Conservation (phyloP, 2,888 invertebrate genomes). For the Deroplatys truncata region DNA sequence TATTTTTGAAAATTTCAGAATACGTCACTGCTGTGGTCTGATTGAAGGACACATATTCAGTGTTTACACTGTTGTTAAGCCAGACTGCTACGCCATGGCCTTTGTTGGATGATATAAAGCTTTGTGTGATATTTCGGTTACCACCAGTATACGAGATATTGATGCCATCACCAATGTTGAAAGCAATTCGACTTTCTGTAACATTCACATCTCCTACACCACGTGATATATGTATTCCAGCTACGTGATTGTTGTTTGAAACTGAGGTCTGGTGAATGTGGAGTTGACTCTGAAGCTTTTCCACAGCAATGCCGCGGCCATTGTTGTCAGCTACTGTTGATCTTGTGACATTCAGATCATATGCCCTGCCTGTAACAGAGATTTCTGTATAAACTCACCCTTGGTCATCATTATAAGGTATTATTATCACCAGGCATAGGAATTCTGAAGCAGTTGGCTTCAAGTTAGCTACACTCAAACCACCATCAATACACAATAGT, state of each 20-base stretch:
- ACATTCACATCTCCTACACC: constrained; percentile 94
- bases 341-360: constrained; percentile 82
- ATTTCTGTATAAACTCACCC: too few relatives aligned
- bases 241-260: constrained; percentile 82
- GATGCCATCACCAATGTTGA: constrained; percentile 90
- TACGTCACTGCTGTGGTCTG: constrained; percentile 85
- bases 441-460: too few relatives aligned
- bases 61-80: constrained; percentile 77
- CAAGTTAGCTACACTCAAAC: too few relatives aligned
- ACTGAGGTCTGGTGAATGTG: constrained; percentile 79
- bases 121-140: constrained; percentile 83
- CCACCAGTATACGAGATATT: constrained; percentile 96
- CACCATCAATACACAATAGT: too few relatives aligned
- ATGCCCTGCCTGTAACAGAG: constrained; percentile 55
- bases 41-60: constrained; percentile 74
- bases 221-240: constrained; percentile 82
- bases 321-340: constrained; percentile 84
- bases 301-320: constrained; percentile 91
- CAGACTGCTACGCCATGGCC: constrained; percentile 87
- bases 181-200: constrained; percentile 82
- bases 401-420: too few relatives aligned
- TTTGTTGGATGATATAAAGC: constrained; percentile 78
- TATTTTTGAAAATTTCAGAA: constrained; percentile 80
- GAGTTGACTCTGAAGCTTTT: constrained; percentile 85
- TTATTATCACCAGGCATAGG: too few relatives aligned